phyloP scores from a whole-genome alignment of 2,797 vertebrate genomes.

The Melanotaenia boesemani region DNA sequence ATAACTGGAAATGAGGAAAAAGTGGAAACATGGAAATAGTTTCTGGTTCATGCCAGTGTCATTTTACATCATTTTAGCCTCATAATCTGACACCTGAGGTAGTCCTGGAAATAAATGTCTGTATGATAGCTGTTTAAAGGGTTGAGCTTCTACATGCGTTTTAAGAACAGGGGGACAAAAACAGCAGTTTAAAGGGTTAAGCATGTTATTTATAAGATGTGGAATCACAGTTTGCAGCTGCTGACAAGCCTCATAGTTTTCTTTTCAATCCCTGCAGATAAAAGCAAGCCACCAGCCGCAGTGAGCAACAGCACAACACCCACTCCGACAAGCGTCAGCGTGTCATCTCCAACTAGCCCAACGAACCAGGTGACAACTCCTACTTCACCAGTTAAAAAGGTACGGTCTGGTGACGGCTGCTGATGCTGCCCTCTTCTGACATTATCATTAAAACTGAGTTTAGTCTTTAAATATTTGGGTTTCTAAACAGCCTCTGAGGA shows the following conservation, averaged over 20 bases:
- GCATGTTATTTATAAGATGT: too few relatives aligned
- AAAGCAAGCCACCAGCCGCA: conserved; percentile 87
- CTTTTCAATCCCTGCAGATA: conserved; percentile 82
- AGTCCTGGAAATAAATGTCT: too few relatives aligned
- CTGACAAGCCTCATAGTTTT: not conserved
- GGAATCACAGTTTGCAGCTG: too few relatives aligned
- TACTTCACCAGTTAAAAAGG: conserved; percentile 94
- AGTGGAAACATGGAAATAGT: too few relatives aligned
- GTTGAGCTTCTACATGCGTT: too few relatives aligned
- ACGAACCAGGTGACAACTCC: conserved; percentile 91
- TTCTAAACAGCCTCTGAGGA: not conserved
- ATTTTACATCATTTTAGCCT: too few relatives aligned
- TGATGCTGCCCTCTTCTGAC: not conserved
- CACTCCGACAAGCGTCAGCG: conserved; percentile 78
- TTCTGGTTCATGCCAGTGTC: too few relatives aligned
- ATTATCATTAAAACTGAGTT: not conserved
- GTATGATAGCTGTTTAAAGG: too few relatives aligned
- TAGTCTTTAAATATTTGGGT: not conserved
- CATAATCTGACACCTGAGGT: too few relatives aligned
- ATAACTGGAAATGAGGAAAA: too few relatives aligned
- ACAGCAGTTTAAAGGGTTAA: too few relatives aligned
- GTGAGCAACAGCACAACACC: conserved; percentile 86
- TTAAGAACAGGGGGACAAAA: too few relatives aligned
- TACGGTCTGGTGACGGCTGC: conserved; percentile 70
- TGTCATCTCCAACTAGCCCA: conserved; percentile 85